A percentile compares a stretch with the other conserved stretches of the same genome.
Evolutionary conservation across 2,797 vertebrate genomes (phyloP).

Genomic region (Coracias cyanogaster): DNA sequence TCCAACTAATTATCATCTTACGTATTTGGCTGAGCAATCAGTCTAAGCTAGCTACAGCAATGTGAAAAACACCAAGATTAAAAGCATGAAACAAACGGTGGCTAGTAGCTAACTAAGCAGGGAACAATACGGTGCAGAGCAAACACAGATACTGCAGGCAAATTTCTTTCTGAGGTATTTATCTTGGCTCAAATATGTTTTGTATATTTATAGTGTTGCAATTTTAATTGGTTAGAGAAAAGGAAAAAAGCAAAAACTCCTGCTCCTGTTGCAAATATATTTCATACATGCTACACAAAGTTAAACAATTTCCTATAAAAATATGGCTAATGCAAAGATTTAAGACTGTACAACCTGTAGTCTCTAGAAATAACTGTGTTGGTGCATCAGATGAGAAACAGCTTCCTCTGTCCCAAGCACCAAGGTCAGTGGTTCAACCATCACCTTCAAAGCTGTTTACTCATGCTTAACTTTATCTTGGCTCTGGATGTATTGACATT

Average conservation of each 20-base stretch:
- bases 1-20: conserved; percentile 16
- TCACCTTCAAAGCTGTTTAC: background rate
- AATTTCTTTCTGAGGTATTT: background rate
- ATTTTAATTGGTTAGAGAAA: background rate
- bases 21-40: background rate
- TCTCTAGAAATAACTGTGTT: background rate
- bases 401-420: background rate
- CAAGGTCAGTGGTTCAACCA: background rate
- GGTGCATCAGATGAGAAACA: background rate
- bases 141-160: background rate
- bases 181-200: background rate
- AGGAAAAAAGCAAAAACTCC: background rate
- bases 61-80: background rate
- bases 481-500: background rate
- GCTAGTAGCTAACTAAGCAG: background rate
- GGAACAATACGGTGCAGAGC: background rate
- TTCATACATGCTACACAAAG: background rate
- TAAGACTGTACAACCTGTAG: background rate
- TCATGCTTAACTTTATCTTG: background rate
- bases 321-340: background rate
- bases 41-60: background rate
- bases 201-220: background rate
- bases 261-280: background rate
- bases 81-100: background rate
- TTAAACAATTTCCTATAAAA: background rate